phyloP scores from a whole-genome alignment of 2,113 vertebrate genomes.

The Zosterops borbonicus region DNA sequence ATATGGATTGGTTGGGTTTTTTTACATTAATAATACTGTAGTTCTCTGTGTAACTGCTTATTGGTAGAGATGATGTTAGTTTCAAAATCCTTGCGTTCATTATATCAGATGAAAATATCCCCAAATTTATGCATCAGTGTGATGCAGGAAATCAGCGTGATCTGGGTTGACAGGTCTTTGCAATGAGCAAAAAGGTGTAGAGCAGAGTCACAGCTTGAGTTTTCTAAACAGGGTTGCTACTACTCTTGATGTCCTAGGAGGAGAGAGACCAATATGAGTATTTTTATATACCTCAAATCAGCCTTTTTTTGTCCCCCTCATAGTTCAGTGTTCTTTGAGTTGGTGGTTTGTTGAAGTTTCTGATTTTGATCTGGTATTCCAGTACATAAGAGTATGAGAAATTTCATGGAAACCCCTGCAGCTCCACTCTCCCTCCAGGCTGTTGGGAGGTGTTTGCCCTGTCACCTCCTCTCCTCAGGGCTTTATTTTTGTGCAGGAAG shows the following conservation, averaged over 20 bases:
- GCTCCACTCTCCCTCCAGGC: background rate
- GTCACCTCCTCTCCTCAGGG: background rate
- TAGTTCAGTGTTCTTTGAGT: background rate
- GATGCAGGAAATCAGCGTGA: background rate
- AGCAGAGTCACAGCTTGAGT: background rate
- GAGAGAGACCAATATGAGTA: background rate
- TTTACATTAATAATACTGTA: background rate
- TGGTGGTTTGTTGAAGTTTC: background rate
- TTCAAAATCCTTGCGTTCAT: background rate
- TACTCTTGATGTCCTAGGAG: background rate
- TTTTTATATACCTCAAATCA: background rate
- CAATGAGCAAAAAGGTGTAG: background rate
- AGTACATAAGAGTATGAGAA: background rate
- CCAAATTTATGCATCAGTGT: background rate
- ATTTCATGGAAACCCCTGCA: background rate
- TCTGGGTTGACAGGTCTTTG: background rate
- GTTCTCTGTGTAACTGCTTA: background rate
- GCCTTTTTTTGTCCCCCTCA: background rate
- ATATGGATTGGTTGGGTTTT: background rate
- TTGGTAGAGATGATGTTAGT: background rate
- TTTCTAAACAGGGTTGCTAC: background rate
- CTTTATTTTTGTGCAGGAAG: background rate
- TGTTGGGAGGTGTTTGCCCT: background rate
- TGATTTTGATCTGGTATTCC: background rate
- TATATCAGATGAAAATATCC: background rate